Percentiles rank a stretch among this genome's conserved stretches.
Evolutionary conservation across 2,113 vertebrate genomes (phyloP).

Genomic region (Syrmaticus mikado): DNA sequence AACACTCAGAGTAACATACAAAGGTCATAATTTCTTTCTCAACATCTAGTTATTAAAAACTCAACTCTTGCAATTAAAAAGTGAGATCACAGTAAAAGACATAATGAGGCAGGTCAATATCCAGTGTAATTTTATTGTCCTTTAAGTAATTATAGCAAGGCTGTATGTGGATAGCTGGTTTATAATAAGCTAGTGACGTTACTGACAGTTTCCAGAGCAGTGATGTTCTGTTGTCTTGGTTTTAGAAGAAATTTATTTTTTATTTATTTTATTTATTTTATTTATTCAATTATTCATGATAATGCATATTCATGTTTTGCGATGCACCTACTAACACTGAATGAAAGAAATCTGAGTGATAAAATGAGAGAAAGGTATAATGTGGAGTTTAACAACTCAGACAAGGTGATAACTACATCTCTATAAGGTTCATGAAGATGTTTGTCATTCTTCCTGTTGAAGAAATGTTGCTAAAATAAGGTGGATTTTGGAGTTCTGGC

Average conservation of each 20-base stretch:
- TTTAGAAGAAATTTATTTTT: not conserved
- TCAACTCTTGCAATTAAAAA: conserved; percentile 10
- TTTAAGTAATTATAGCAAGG: not conserved
- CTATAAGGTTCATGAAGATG: not conserved
- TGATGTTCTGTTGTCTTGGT: not conserved
- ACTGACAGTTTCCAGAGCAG: not conserved
- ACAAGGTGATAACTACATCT: fast-evolving
- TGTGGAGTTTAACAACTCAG: not conserved
- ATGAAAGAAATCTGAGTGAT: fast-evolving
- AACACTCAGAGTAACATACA: not conserved
- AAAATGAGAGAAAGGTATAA: not conserved
- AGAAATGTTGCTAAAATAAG: not conserved
- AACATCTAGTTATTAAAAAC: conserved; percentile 6
- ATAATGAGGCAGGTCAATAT: conserved; percentile 11
- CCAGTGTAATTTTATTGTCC: not conserved
- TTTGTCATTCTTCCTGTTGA: not conserved
- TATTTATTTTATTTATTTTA: not conserved
- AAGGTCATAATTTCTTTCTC: not conserved
- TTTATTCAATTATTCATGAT: not conserved
- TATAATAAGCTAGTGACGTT: not conserved
- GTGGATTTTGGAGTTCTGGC: not conserved
- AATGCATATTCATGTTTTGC: not conserved
- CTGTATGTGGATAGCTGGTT: not conserved
- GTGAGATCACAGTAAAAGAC: not conserved
- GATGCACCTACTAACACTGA: not conserved